These are phyloP conservation scores for Cladorhizidae sp. DNA, from an alignment of 37 sponge, comb jelly and placozoan species.

Conservation along the genomic window DNA sequence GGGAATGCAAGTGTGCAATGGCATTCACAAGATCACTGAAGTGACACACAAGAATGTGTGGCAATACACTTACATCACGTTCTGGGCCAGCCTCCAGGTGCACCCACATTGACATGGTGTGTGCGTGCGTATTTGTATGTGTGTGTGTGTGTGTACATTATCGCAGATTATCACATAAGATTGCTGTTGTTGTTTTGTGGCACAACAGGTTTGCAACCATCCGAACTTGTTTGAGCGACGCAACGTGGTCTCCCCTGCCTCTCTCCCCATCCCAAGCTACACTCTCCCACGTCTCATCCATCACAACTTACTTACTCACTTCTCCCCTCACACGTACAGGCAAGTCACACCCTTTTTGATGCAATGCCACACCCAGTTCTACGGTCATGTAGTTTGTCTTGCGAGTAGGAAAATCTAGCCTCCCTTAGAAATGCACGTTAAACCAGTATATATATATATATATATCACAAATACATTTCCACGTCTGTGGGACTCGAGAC, in stretches of 20 bases:
- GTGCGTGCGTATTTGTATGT: not conserved
- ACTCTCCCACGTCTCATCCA: conserved; percentile 64
- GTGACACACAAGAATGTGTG: too few species aligned
- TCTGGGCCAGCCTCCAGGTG: not conserved
- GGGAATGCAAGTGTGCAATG: too few species aligned
- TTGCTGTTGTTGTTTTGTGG: not conserved
- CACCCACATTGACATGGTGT: not conserved
- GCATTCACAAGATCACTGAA: too few species aligned
- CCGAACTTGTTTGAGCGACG: conserved; percentile 92
- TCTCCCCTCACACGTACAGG: conserved; percentile 4
- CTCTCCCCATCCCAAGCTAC: conserved; percentile 23
- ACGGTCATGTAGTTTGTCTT: too few species aligned
- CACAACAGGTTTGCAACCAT: conserved; percentile 90
- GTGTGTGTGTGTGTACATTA: not conserved
- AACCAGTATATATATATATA: too few species aligned
- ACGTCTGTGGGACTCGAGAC: too few species aligned
- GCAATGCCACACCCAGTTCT: too few species aligned
- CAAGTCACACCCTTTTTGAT: not conserved
- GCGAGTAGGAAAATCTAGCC: too few species aligned
- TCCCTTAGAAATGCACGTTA: too few species aligned
- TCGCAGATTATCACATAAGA: too few species aligned
- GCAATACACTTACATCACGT: too few species aligned
- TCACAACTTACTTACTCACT: conserved; percentile 16
- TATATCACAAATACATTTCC: too few species aligned
- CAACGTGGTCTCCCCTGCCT: conserved; percentile 80